Evolutionary conservation across 1,140 invertebrate genomes (phyloP), one percentile per base, ranked within the genome.

Genomic region (Dinoponera quadriceps): DNA sequence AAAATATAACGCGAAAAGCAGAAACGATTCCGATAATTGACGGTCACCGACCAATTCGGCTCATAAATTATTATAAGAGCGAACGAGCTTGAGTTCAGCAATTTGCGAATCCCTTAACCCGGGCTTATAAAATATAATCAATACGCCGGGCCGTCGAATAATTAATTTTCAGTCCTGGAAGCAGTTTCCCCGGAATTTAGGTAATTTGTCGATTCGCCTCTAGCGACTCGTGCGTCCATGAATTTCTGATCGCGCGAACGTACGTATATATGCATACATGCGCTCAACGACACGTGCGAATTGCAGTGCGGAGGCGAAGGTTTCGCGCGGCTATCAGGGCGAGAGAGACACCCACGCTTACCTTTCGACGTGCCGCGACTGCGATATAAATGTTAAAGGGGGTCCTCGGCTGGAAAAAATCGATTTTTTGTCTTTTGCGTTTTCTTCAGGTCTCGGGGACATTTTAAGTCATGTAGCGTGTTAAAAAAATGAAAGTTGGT

Each of bases 161-260:
- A 75, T 75, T 75, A 63, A 75, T 75, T 75, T 65, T 44, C 44
- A 49, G 16, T 20, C 27, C 38, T 20, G 33, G 20, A 44, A 22
- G 60, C 14, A 51, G 38, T 29, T 63, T 74, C 38, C 7, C 14
- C 5, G n/a, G 20, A 75, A 75, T 75, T 44, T 75, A 63, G 25
- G 48, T 38, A 49, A 54, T 65, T 75, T n/a, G 25, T 63, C 57
- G 59, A 62, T 74, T 74, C 25, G 18, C 57, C 57, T 20, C 57
- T 25, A 29, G 44, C 11, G 44, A 51, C 55, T 33, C 1, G n/a
- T 18, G 20, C 14, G 27, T 75, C 38, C 14, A 13, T 63, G 57
- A 75, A 63, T 75, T 33, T 20, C 16, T 54, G 59, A 75, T 75
- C 63, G 65, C 59, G n/a, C 25, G 16, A 44, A 27, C 7, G 62